Base-by-base conservation (phyloP, 1,140 invertebrate genomes). In the Eurosta solidaginis region DNA sequence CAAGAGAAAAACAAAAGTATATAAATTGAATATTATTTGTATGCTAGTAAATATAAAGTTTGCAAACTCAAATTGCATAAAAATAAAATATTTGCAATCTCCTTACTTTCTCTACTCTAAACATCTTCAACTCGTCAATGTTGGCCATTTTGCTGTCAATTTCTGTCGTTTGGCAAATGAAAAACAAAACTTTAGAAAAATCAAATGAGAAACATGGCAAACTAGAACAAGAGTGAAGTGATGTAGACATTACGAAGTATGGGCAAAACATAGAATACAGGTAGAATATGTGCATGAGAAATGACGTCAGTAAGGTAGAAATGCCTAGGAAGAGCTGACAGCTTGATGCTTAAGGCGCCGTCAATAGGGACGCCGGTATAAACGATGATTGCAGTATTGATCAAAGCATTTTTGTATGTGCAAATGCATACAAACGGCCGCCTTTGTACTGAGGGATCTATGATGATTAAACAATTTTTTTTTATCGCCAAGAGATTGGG, bases 1-100 rank as follows among this genome's bases (percentile, higher is more conserved):
- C 59, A 68, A 40, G 40, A 9, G 33, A 9, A 68, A 68, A 40
- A 68, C 59, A 68, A 68, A 68, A 68, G 22, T 68, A 68, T 40
- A 40, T 68, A 68, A 68, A 68, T 68, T 40, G 29, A 68, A 42
- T 68, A 68, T 68, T 68, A 68, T 68, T 68, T 68, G 29, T 36
- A 20, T 68, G 59, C 17, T 40, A 40, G 12, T 20, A 68, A 68
- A 68, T n/a, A 68, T 20, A 68, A 68, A 68, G 59, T 40, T 68
- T 40, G 59, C 59, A 40, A 68, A 68, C 36, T 68, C 59, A 68
- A 68, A 68, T 68, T 68, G n/a, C 33, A 40, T 33, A 29, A 17
- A 68, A 68, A 68, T n/a, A n/a, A n/a, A n/a, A n/a, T n/a, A n/a
- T n/a, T n/a, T 20, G 5, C n/a, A 9, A 20, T n/a, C 12, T 7